Conservation (phyloP, 2,797 vertebrate genomes). For the Paramormyrops hopkinsi region DNA sequence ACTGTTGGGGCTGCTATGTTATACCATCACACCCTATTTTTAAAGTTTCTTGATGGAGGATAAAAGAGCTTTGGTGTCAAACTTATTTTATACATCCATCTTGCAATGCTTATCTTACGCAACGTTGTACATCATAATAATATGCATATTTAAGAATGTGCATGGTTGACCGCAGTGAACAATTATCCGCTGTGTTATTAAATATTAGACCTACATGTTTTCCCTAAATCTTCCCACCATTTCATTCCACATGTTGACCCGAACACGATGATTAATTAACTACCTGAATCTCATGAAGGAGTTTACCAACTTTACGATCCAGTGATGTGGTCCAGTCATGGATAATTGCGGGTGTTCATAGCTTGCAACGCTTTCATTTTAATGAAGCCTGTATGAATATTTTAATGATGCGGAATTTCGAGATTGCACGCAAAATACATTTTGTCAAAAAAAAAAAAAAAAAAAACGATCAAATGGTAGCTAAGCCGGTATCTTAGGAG, state of each 20-base stretch:
- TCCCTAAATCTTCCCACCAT: background rate
- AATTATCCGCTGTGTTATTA: background rate
- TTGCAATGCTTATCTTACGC: background rate
- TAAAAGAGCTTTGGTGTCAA: background rate
- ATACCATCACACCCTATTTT: background rate
- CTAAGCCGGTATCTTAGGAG: background rate
- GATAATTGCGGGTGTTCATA: background rate
- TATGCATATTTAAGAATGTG: background rate
- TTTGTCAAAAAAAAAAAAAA: background rate
- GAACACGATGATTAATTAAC: background rate
- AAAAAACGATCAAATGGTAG: background rate
- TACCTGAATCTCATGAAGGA: background rate
- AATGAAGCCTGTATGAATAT: background rate
- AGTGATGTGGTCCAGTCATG: background rate
- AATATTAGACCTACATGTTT: background rate
- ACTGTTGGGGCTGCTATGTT: background rate
- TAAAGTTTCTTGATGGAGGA: background rate
- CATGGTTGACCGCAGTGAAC: background rate
- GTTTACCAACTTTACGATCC: background rate
- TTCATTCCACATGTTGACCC: background rate
- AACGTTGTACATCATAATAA: background rate
- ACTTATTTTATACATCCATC: background rate
- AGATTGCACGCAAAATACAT: background rate
- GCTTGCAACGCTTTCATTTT: background rate
- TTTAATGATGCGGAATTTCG: background rate